Conservation (phyloP, 2,113 vertebrate genomes). For the Atractosteus spatula region DNA sequence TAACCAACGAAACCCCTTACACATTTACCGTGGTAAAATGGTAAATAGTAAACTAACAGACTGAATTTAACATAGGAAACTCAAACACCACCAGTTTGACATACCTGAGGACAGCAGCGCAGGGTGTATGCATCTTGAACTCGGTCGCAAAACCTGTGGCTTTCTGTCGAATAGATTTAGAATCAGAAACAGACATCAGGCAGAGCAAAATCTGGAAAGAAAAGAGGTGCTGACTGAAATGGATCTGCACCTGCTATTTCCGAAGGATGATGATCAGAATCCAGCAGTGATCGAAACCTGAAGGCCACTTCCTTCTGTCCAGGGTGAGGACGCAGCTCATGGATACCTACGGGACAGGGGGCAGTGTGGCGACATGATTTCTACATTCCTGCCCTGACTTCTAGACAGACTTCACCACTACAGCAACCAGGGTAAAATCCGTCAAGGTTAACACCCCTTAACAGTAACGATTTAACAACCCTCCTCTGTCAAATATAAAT, state of each 20-base stretch:
- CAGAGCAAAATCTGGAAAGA: neutral
- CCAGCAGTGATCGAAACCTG: slow-evolving; percentile 89
- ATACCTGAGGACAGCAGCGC: slow-evolving; percentile 97
- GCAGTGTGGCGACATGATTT: too few relatives aligned
- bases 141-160: slow-evolving; percentile 91
- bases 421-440: too few relatives aligned
- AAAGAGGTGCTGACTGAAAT: neutral
- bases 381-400: too few relatives aligned
- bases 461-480: too few relatives aligned
- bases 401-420: too few relatives aligned
- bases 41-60: neutral
- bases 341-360: slow-evolving; percentile 77
- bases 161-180: slow-evolving; percentile 67
- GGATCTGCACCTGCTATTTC: slow-evolving; percentile 85
- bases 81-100: neutral
- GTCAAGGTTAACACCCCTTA: too few relatives aligned
- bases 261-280: slow-evolving; percentile 96
- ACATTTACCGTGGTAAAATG: neutral
- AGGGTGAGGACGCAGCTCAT: slow-evolving; percentile 82
- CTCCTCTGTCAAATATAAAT: too few relatives aligned
- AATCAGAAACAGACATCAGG: neutral
- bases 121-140: slow-evolving; percentile 96
- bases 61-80: neutral
- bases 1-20: too few relatives aligned
- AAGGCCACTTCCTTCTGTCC: slow-evolving; percentile 91